phyloP scores from a whole-genome alignment of 2,797 vertebrate species.

The Anguilla marmorata region DNA sequence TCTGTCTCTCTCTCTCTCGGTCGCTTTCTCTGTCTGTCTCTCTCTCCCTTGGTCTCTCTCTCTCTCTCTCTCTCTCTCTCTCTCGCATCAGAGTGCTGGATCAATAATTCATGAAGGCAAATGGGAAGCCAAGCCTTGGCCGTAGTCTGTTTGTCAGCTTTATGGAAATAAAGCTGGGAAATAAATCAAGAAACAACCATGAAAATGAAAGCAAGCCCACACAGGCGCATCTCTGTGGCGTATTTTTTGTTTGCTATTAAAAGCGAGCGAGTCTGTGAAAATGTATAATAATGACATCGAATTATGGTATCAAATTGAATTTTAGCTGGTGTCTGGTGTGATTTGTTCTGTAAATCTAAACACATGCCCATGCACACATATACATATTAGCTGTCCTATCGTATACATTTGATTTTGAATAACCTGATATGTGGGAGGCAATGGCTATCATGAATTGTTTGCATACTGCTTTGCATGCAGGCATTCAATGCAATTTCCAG shows the following conservation, averaged over 20 bases:
- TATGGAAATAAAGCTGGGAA: constrained; percentile 37
- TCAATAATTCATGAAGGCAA: constrained; percentile 54
- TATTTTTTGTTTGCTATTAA: neutral
- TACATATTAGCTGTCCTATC: neutral
- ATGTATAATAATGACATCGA: constrained; percentile 37
- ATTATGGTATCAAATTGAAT: constrained; percentile 42
- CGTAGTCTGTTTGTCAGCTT: neutral
- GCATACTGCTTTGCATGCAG: neutral
- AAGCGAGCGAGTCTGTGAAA: constrained; percentile 22
- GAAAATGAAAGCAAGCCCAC: constrained; percentile 19
- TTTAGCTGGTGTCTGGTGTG: constrained; percentile 27
- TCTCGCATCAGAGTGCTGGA: constrained; percentile 25
- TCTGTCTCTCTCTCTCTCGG: neutral
- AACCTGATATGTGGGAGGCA: neutral
- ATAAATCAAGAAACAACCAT: constrained; percentile 26
- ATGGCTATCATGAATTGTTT: neutral
- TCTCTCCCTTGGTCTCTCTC: constrained; percentile 9
- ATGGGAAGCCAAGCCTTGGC: constrained; percentile 44
- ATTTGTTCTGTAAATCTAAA: constrained; percentile 3
- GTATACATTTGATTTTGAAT: neutral
- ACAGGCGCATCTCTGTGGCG: constrained; percentile 20
- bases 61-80: constrained; percentile 18
- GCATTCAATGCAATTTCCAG: neutral
- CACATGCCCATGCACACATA: neutral
- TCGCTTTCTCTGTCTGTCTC: neutral